Evolutionary conservation across 2,888 invertebrate species (phyloP).

Genomic region (Drosophila flavopinicola): DNA sequence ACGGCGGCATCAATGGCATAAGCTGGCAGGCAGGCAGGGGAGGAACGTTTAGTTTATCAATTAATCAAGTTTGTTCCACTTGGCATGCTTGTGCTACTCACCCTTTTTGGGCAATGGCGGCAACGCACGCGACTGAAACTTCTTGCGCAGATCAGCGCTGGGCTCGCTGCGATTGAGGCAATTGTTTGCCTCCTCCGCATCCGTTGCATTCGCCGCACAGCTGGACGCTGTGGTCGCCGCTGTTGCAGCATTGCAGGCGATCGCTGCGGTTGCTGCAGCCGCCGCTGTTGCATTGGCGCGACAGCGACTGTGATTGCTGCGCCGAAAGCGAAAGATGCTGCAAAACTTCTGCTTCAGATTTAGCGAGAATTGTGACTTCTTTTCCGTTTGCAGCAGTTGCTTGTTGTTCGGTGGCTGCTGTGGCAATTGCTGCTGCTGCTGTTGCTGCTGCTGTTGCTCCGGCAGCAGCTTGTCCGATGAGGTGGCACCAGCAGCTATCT

Average conservation of each 20-base stretch:
- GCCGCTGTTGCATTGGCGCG: constrained; percentile 48
- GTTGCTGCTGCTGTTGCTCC: constrained; percentile 30
- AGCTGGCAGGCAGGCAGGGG: too few species aligned
- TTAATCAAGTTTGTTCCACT: neutral
- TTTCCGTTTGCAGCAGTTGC: constrained; percentile 83
- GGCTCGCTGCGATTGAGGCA: constrained; percentile 48
- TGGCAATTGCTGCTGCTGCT: constrained; percentile 21
- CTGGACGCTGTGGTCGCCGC: constrained; percentile 20
- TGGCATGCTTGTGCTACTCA: constrained; percentile 54
- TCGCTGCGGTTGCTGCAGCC: constrained; percentile 25
- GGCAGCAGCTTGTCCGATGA: constrained; percentile 29
- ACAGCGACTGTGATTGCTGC: constrained; percentile 83
- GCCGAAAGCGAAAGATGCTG: constrained; percentile 91
- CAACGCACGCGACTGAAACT: constrained; percentile 88
- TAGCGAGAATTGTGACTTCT: constrained; percentile 90
- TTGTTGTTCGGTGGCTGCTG: constrained; percentile 66
- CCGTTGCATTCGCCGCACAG: constrained; percentile 18
- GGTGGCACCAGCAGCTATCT: constrained; percentile 9
- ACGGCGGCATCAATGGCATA: constrained; percentile 66
- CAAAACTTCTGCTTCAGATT: constrained; percentile 93
- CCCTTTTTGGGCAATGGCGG: constrained; percentile 87
- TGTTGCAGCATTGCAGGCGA: constrained; percentile 17
- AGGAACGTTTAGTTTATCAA: too few species aligned
- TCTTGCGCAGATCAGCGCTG: constrained; percentile 82
- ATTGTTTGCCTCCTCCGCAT: constrained; percentile 49